These are phyloP conservation scores for Acanthoscelides obtectus DNA, from an alignment of 2,888 invertebrate genomes.

Conservation along the genomic window DNA sequence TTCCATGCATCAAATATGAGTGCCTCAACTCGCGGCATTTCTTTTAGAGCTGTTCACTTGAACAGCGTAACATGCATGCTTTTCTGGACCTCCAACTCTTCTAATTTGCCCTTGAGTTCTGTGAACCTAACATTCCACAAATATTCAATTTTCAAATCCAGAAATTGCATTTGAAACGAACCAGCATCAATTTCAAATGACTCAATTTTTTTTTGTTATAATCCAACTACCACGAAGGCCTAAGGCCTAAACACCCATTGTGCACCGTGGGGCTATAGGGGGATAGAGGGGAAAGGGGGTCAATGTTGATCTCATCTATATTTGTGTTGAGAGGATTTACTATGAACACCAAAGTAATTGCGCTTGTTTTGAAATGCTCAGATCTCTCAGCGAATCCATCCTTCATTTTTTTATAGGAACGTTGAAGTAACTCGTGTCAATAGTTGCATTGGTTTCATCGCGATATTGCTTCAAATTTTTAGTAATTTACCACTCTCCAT, in stretches of 20 bases:
- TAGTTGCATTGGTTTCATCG: too few relatives aligned
- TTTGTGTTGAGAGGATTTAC: too few relatives aligned
- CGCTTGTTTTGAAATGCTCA: slow-evolving; percentile 10
- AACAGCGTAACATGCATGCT: slow-evolving; percentile 1
- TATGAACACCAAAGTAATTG: slow-evolving; percentile 12
- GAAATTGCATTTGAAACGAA: slow-evolving; percentile 9
- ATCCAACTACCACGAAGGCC: too few relatives aligned
- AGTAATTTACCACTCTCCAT: too few relatives aligned
- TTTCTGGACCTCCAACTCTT: slow-evolving; percentile 22
- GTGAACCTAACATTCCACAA: slow-evolving; percentile 31
- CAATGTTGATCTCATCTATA: slow-evolving; percentile 8
- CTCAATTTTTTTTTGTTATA: too few relatives aligned
- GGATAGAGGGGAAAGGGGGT: slow-evolving; percentile 8
- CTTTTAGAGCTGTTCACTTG: slow-evolving; percentile 29
- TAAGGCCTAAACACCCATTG: too few relatives aligned
- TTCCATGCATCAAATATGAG: too few relatives aligned
- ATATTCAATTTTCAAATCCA: slow-evolving; percentile 26
- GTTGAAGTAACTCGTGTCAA: slow-evolving; percentile 12
- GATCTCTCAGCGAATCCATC: slow-evolving; percentile 12
- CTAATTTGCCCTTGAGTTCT: too few relatives aligned
- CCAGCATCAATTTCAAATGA: too few relatives aligned
- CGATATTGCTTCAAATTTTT: slow-evolving; percentile 8
- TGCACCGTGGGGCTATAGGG: too few relatives aligned
- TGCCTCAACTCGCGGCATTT: too few relatives aligned
- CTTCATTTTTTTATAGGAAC: slow-evolving; percentile 8